Conservation (phyloP, 2,797 vertebrate species). For the Helicolenus hilgendorfi region DNA sequence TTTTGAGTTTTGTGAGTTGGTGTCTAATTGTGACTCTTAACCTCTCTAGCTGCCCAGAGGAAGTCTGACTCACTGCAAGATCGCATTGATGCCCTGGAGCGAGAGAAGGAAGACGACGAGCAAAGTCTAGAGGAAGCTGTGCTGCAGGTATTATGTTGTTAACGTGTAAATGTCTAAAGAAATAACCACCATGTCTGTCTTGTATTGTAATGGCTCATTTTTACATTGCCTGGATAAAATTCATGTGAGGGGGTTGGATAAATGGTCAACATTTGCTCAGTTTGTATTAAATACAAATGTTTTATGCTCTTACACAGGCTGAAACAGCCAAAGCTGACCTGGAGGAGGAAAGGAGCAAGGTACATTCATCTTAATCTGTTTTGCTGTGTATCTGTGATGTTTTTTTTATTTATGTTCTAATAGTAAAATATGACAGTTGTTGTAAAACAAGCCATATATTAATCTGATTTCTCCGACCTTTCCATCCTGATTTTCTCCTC, state of each 20-base stretch:
- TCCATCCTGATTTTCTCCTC: not conserved
- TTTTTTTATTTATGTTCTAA: not conserved
- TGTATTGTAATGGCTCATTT: not conserved
- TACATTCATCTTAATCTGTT: not conserved
- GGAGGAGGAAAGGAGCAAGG: slow-evolving; percentile 88
- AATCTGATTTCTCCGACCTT: not conserved
- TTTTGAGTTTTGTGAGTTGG: not conserved
- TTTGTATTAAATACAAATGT: not conserved
- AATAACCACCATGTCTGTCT: not conserved
- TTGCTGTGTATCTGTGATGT: not conserved
- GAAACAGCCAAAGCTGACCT: slow-evolving; percentile 91
- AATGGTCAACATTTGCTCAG: not conserved
- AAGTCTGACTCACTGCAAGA: slow-evolving; percentile 92
- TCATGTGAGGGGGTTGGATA: not conserved
- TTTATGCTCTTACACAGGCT: slow-evolving; percentile 43
- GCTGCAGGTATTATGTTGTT: slow-evolving; percentile 84
- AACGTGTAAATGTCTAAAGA: not conserved
- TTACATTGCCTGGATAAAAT: not conserved
- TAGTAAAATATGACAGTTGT: not conserved
- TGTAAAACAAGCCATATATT: not conserved
- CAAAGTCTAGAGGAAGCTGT: slow-evolving; percentile 93
- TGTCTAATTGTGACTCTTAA: slow-evolving; percentile 22
- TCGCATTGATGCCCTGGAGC: slow-evolving; percentile 92
- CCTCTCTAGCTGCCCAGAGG: slow-evolving; percentile 83
- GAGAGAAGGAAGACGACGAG: slow-evolving; percentile 92